Evolutionary conservation across 2,113 vertebrate genomes (phyloP), one percentile per base, ranked within the genome.

Genomic region (Triplophysa tibetana): DNA sequence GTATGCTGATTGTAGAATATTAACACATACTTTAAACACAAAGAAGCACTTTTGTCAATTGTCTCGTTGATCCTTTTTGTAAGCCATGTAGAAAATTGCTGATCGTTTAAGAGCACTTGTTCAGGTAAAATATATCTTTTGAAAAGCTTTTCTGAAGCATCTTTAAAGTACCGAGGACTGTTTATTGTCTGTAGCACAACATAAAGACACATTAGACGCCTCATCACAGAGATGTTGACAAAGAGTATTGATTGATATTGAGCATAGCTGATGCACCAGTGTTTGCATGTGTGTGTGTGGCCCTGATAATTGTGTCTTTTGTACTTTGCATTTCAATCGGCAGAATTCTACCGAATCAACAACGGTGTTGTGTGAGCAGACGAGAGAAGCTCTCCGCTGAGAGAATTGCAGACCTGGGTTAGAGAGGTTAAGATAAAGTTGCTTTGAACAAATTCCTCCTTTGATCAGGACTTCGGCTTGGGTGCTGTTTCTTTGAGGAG

Each of bases 381-480:
- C 29, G 9, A 45, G n/a, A 3, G 12, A 54, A 50, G 63, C 74
- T 45, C 41, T 65, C 58, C 23, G 21, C 6, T 16, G 38, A 65
- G 38, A 81, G 63, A 80, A 52, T 66, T 41, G 43, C 66, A 29
- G 6, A 9, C 54, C 48, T 43, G 14, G 62, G 58, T 33, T 81
- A 77, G 43, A 84, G 86, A 88, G 85, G 88, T 90, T 88, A 82
- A 89, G 86, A 92, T 88, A 83, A 89, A 90, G 87, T 91, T 88
- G 86, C 91, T 91, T 93, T 91, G 89, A 91, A 90, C 90, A 90
- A 88, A 88, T 89, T 87, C 85, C 63, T 17, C 70, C 48, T 88
- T 93, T 94, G 93, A 94, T 94, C 88, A 90, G 74, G 79, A 81
- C 76, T 79, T 41, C 33, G 41, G 69, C 29, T 33, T 77, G 83